A percentile compares a stretch with the other conserved stretches of the same genome.
Evolutionary conservation across 2,797 vertebrate genomes (phyloP).

Genomic region (Chiroxiphia lanceolata): DNA sequence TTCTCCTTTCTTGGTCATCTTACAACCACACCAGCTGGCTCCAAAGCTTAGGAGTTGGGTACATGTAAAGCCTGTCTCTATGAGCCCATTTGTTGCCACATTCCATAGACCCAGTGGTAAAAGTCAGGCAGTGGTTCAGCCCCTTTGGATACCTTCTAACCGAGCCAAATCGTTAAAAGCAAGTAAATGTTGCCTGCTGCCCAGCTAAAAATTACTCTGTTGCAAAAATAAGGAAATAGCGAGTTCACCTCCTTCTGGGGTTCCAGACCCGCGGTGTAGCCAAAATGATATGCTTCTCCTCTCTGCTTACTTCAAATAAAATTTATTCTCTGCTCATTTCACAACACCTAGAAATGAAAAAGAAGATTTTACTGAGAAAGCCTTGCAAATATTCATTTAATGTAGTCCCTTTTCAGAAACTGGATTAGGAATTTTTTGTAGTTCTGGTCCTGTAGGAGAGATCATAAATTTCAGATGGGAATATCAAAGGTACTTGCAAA

Average conservation of each 20-base stretch:
- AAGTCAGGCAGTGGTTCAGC: not conserved
- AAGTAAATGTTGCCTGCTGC: not conserved
- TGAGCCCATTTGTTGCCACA: not conserved
- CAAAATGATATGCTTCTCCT: not conserved
- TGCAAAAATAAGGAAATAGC: not conserved
- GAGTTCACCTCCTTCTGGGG: not conserved
- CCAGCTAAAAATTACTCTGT: not conserved
- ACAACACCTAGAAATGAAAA: not conserved
- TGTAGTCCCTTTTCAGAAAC: not conserved
- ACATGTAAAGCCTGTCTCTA: not conserved
- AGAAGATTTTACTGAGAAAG: not conserved
- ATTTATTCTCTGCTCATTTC: not conserved
- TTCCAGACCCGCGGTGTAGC: not conserved
- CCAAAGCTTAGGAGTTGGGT: accelerated
- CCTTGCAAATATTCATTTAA: not conserved
- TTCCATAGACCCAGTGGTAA: not conserved
- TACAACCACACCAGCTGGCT: accelerated
- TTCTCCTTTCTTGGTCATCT: not conserved
- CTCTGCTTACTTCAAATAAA: not conserved
- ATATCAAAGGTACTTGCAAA: not conserved
- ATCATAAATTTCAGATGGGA: not conserved
- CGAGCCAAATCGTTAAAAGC: not conserved
- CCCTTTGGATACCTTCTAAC: not conserved
- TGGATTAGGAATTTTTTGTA: not conserved
- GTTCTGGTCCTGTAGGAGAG: not conserved